Evolutionary conservation across 2,113 vertebrate species (phyloP), one percentile per base, ranked within the genome.

Genomic region (Platysteira castanea): DNA sequence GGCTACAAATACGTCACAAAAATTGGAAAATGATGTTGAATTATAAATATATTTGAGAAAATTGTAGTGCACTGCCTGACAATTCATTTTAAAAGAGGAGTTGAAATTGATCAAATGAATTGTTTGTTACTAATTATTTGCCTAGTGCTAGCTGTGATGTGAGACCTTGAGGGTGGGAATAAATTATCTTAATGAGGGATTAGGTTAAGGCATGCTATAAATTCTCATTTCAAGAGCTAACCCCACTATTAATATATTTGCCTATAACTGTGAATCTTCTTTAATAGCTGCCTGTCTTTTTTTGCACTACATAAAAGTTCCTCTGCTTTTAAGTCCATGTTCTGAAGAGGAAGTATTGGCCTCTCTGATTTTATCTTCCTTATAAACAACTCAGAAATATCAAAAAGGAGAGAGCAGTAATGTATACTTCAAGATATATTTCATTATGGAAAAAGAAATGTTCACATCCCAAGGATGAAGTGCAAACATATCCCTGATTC

Each of bases 121-220:
- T 96, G 95, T 96, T 96, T 96, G 94, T 95, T 95, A 77, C 96
- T 96, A 95, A 96, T 96, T 96, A 93, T 96, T 95, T 96, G 96
- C 90, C 90, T 97, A 95, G 86, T 87, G 44, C 90, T 96, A 52
- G 89, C 96, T 97, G 95, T 91, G 95, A 95, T 95, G 84, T 87
- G 90, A 94, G 89, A 92, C 94, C 96, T 96, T 95, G 84, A 94
- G 96, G 96, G 95, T 89, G 90, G 56, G 84, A 95, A 96, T 96
- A 96, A 94, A 96, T 96, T 96, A 96, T 94, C 63, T 95, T 96
- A 96, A 96, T 96, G 96, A 96, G 96, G 96, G 91, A 96, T 96
- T 96, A 96, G 90, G 93, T 96, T 95, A 91, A 94, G 73, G 57
- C 86, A 92, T 83, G 90, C 80, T 87, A 87, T 95, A 95, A 95